Base-by-base conservation (phyloP, 2,888 invertebrate species). In the Strigamia crassipes region DNA sequence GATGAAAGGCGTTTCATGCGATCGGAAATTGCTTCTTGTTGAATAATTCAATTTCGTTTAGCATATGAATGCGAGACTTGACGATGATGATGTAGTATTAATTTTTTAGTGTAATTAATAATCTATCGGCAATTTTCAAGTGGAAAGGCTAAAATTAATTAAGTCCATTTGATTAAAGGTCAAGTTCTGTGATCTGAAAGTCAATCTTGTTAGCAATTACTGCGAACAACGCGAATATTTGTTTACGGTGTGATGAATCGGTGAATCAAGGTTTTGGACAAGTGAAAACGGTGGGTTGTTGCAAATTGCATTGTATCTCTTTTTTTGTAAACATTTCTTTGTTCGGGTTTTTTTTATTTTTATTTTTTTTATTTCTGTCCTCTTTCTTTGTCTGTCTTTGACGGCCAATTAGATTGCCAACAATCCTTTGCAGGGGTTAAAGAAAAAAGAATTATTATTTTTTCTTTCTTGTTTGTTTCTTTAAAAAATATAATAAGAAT, bases 341-440 rank as follows among this genome's bases (percentile, higher is more conserved):
- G 6, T 9, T n/a, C 15, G 10, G 10, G 18, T 23, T 61, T 66
- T 21, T 66, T 23, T 23, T 3, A n/a, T n/a, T n/a, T n/a, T n/a
- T n/a, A n/a, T n/a, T n/a, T n/a, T n/a, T n/a, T n/a, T n/a, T n/a
- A n/a, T n/a, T n/a, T n/a, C n/a, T n/a, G n/a, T n/a, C n/a, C n/a
- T 21, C 18, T 21, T 66, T 66, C 21, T 66, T 66, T 9, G 61
- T 61, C 61, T 66, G 61, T 21, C 27, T 23, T 73, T 73, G 73
- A 73, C 73, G 31, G 73, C 73, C 73, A 31, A 73, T 27, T 73
- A 73, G 73, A 27, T 73, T 31, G 73, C 31, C 73, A 73, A 31
- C 2, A 73, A 73, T 73, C 73, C 73, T 73, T 8, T 27, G 31
- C n/a, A 56, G 38, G 10, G 9, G 9, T 6, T 38, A 38, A 38